Evolutionary conservation across 2,888 invertebrate genomes (phyloP), one percentile per base, ranked within the genome.

Genomic region (Cantharis rufa): DNA sequence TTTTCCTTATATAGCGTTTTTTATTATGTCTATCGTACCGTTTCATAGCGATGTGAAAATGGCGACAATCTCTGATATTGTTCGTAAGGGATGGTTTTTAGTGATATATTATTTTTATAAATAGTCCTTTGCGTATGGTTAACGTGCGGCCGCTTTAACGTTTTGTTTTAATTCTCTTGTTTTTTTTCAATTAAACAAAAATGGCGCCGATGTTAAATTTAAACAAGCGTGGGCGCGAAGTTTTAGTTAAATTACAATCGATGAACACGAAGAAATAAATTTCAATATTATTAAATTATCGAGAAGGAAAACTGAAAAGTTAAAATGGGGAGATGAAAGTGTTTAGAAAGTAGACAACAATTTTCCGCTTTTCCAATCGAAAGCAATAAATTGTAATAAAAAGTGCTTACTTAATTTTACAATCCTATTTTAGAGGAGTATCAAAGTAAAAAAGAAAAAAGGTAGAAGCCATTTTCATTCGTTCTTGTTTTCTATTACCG

Each of bases 1-100:
- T 88, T 88, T 88, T 88, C 88, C 88, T 88, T 88, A 88, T 88
- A 88, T 86, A 87, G 86, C 85, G 85, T 86, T 87, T 88, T 88
- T 88, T 87, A 88, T 88, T 88, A 87, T 86, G 86, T 87, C 87
- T 87, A 87, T 87, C 86, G 87, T 82, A 84, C 84, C 85, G 84
- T 79, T 82, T 81, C 84, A 82, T 82, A 82, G 81, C 82, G 83
- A 84, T 83, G 83, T 83, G 85, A 84, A 86, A 86, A 87, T 85
- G 86, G 85, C 86, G 86, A 86, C 88, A 87, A 88, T 88, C 86
- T 87, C 84, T 84, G 82, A 86, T 87, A 88, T 87, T 84, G 87
- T 84, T 84, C 84, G 85, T 83, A 82, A 81, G 85, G 86, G 86
- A 83, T 84, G 86, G 84, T 79, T 82, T 79, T 75, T 78, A 74